Base-by-base conservation (phyloP, 1,140 invertebrate genomes). In the Drosophila aff. region DNA sequence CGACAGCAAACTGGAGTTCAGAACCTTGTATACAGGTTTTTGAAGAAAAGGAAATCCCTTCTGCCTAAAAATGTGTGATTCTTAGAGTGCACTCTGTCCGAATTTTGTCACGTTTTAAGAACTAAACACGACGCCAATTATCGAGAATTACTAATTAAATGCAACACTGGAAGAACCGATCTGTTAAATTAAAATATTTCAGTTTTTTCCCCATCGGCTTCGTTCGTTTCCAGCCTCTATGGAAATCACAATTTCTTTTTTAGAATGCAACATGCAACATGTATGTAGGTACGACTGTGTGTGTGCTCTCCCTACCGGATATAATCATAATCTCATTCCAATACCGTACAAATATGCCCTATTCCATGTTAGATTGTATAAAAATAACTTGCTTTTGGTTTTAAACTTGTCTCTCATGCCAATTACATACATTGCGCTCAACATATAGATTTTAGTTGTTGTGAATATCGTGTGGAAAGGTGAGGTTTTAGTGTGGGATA, bases 1-100 rank as follows among this genome's bases (percentile, higher is more conserved):
- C 90, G 84, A 91, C 90, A 91, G 90, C 90, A 91, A 91, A 91
- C 78, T 79, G 77, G 38, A 41, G 74, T 57, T 55, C 90, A 89
- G 74, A 90, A 80, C 71, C 79, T 78, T 62, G 21, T 50, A 5
- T 21, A 50, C 49, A 71, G 18, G 41, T 57, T 16, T 16, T 23
- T 23, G 23, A 23, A 23, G 5, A 43, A 58, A 60, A 44, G 44
- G 38, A 47, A 67, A 64, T 66, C 13, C 4, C 8, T 10, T 62
- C 21, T 15, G 15, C 11, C 16, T 16, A 73, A 84, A 79, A 84
- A 81, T 55, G 52, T 75, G 76, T 85, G 79, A 72, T 86, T 82
- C 62, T 69, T 76, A 46, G 28, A 7, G 18, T 46, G 26, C 40
- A 57, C 43, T 38, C 31, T 53, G 47, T 28, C 23, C 16, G 3